phyloP scores from a whole-genome alignment of 2,888 invertebrate species.

The Tipula unca region DNA sequence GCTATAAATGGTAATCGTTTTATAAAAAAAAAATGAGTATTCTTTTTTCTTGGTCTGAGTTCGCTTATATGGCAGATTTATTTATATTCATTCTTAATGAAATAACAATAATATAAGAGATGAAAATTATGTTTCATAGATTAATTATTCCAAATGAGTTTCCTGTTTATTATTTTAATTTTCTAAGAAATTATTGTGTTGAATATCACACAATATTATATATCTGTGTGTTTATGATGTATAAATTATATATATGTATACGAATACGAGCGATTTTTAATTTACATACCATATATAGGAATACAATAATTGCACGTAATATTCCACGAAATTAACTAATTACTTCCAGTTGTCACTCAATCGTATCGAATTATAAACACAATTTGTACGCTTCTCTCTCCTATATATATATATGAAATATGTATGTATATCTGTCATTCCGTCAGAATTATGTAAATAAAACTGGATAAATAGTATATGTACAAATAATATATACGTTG shows the following conservation, averaged over 20 bases:
- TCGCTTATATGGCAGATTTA: background rate
- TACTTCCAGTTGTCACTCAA: background rate
- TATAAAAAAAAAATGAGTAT: background rate
- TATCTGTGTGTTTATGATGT: background rate
- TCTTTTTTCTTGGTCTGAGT: background rate
- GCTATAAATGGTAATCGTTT: background rate
- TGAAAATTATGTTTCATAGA: background rate
- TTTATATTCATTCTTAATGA: background rate
- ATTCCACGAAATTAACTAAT: background rate
- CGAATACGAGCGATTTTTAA: background rate
- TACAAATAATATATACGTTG: background rate
- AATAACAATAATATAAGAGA: background rate
- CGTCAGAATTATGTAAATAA: background rate
- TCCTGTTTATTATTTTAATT: slow-evolving; percentile 8
- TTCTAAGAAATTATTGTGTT: background rate
- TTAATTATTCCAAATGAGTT: background rate
- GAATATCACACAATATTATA: background rate
- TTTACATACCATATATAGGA: background rate
- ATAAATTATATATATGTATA: background rate
- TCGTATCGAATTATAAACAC: background rate
- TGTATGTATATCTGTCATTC: background rate
- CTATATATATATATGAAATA: too few relatives aligned
- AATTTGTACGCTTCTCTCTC: background rate
- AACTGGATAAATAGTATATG: background rate
- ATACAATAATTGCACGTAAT: background rate